Conservation (phyloP, 1,140 invertebrate genomes). For the Temnothorax longispinosus region DNA sequence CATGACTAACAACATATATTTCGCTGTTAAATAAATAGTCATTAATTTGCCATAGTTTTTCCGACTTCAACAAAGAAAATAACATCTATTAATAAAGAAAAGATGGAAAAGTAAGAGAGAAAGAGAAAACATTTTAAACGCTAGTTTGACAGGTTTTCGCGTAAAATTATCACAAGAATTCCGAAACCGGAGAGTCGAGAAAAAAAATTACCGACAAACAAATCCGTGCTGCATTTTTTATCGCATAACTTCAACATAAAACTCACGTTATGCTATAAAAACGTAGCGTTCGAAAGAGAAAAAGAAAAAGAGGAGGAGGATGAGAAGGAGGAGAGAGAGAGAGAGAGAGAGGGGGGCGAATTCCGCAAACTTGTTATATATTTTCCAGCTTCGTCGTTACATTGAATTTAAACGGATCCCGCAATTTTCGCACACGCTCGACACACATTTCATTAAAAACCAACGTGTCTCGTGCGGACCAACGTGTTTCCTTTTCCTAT, state of each 20-base stretch:
- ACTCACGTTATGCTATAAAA: slow-evolving; percentile 44
- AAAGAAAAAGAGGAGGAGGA: slow-evolving; percentile 15
- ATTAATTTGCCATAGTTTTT: background rate
- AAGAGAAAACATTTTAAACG: slow-evolving; percentile 10
- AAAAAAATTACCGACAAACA: slow-evolving; percentile 46
- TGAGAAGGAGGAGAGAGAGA: background rate
- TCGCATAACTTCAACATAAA: slow-evolving; percentile 55
- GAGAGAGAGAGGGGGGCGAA: slow-evolving; percentile 18
- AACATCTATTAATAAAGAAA: background rate
- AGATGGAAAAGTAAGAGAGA: background rate
- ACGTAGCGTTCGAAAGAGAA: background rate
- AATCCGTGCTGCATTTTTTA: slow-evolving; percentile 45
- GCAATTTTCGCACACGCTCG: slow-evolving; percentile 44
- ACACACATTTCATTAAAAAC: slow-evolving; percentile 55
- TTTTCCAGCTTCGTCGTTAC: slow-evolving; percentile 51
- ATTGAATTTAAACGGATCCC: slow-evolving; percentile 58
- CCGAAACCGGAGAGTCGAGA: slow-evolving; percentile 11
- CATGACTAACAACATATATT: background rate
- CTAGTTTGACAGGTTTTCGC: slow-evolving; percentile 42
- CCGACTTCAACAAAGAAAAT: background rate
- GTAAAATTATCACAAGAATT: slow-evolving; percentile 46
- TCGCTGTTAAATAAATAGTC: background rate
- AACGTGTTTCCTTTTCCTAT: background rate
- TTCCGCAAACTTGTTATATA: slow-evolving; percentile 52
- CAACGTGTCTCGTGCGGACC: slow-evolving; percentile 6